Evolutionary conservation across 2,888 invertebrate species (phyloP).

Genomic region (Eupsilia transversa): DNA sequence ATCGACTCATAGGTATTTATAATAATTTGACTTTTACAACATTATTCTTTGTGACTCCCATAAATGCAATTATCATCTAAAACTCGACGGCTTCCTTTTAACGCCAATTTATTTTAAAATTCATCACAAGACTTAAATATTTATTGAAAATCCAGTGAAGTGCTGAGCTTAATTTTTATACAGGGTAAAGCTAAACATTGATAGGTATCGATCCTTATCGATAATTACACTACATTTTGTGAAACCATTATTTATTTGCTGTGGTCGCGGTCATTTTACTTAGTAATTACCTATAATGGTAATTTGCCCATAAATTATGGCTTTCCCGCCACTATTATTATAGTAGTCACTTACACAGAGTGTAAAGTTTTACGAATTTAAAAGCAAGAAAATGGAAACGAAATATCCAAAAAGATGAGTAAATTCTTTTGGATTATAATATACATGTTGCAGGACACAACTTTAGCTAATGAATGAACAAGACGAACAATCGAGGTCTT

Average conservation of each 20-base stretch:
- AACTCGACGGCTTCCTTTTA: conserved; percentile 52
- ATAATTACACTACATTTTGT: conserved; percentile 34
- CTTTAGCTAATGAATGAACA: conserved; percentile 4
- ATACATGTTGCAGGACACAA: not conserved
- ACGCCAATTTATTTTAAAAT: conserved; percentile 62
- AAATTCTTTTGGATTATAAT: not conserved
- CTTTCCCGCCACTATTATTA: not conserved
- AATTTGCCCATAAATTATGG: conserved; percentile 13
- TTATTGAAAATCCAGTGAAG: conserved; percentile 80
- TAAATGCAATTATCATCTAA: conserved; percentile 2
- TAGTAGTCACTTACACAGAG: conserved; percentile 9
- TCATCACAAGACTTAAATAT: conserved; percentile 75
- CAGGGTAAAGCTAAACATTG: conserved; percentile 64
- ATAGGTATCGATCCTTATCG: conserved; percentile 36
- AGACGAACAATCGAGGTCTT: conserved; percentile 25
- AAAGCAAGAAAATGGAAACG: not conserved
- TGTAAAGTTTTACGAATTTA: conserved; percentile 8
- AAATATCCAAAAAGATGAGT: not conserved
- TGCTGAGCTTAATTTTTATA: conserved; percentile 70
- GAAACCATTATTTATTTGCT: conserved; percentile 16
- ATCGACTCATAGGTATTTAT: conserved; percentile 16
- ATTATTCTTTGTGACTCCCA: not conserved
- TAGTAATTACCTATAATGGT: conserved; percentile 42
- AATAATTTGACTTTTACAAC: conserved; percentile 5
- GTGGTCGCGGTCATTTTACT: conserved; percentile 46